These are phyloP conservation scores for Heteromyza rotundicornis DNA, from an alignment of 2,888 invertebrate species.

Conservation along the genomic window DNA sequence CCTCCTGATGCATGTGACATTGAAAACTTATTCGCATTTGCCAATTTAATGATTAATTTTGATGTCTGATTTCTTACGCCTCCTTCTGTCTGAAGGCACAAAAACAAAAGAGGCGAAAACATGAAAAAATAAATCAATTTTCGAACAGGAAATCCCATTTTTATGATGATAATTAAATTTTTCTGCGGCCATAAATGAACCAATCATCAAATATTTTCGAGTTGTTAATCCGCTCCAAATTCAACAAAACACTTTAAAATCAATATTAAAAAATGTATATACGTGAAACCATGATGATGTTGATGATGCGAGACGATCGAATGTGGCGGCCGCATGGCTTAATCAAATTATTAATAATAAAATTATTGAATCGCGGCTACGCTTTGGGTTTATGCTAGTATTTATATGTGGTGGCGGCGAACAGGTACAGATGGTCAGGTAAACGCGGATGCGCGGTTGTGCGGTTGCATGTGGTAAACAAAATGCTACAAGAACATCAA, in stretches of 20 bases:
- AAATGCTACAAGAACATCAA: not conserved
- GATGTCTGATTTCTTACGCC: no score
- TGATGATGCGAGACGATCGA: not conserved
- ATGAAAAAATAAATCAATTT: slow-evolving; percentile 37
- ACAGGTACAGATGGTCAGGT: not conserved
- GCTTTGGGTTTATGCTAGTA: not conserved
- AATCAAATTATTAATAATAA: slow-evolving; percentile 40
- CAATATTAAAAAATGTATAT: slow-evolving; percentile 1
- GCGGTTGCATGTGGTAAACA: not conserved
- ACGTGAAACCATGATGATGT: no score
- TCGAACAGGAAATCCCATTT: slow-evolving; percentile 36
- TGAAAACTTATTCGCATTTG: no score
- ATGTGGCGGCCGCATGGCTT: slow-evolving; percentile 32
- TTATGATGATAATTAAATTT: slow-evolving; percentile 36
- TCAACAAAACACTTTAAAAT: slow-evolving; percentile 7
- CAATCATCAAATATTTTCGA: slow-evolving; percentile 19
- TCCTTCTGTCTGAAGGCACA: no score
- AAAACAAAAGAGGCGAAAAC: not conserved
- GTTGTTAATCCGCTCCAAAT: slow-evolving; percentile 11
- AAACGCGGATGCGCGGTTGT: not conserved
- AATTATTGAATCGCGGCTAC: not conserved
- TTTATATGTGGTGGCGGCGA: not conserved
- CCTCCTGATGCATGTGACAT: no score
- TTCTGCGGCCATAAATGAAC: slow-evolving; percentile 19
- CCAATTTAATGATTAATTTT: no score